Evolutionary conservation across 2,797 vertebrate species (phyloP).

Genomic region (Mormyrops boulengeri): DNA sequence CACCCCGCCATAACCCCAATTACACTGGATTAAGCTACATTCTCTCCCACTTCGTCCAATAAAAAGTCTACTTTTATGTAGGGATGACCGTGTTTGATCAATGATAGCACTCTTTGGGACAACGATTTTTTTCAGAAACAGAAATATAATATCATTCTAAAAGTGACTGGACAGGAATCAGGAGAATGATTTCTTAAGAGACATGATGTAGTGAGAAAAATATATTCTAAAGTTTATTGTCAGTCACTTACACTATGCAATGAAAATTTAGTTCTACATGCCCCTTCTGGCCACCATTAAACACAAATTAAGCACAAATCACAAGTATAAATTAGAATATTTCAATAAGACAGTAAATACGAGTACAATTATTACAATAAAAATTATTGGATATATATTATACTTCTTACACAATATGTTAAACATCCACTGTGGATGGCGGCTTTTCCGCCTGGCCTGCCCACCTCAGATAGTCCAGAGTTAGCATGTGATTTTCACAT

Average conservation of each 20-base stretch:
- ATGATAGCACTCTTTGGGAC: neutral
- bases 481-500: constrained; percentile 6
- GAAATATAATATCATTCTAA: neutral
- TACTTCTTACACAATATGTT: neutral
- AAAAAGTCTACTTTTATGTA: neutral
- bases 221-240: neutral
- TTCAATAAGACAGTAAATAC: neutral
- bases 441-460: neutral
- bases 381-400: neutral
- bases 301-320: neutral
- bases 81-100: neutral
- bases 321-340: neutral
- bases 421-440: neutral
- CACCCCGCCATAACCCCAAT: constrained; percentile 21
- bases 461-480: neutral
- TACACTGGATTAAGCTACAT: neutral
- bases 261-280: neutral
- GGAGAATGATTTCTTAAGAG: neutral
- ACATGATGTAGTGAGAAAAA: neutral
- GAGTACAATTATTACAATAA: neutral
- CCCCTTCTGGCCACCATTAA: neutral
- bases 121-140: neutral
- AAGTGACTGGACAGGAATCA: neutral
- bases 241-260: neutral
- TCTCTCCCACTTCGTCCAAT: neutral